Evolutionary conservation across 2,888 invertebrate genomes (phyloP).

Genomic region (Caenorhabditis wallacei): DNA sequence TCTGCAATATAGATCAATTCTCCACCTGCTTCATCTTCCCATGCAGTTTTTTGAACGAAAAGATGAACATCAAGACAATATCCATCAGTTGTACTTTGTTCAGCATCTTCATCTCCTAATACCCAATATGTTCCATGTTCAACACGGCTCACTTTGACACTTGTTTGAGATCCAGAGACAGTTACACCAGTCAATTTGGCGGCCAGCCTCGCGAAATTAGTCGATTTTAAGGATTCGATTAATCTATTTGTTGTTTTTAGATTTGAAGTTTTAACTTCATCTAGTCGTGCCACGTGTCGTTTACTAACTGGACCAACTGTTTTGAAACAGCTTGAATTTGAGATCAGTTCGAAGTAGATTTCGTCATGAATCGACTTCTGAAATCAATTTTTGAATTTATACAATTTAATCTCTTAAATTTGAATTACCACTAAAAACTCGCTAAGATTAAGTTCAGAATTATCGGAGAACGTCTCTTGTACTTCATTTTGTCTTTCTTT

Average conservation of each 20-base stretch:
- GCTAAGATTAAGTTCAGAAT: slow-evolving; percentile 71
- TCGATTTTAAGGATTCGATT: slow-evolving; percentile 56
- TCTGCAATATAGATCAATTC: slow-evolving; percentile 75
- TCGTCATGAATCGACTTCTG: slow-evolving; percentile 38
- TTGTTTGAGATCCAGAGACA: slow-evolving; percentile 50
- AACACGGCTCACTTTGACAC: slow-evolving; percentile 67
- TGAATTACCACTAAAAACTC: slow-evolving; percentile 69
- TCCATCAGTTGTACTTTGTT: slow-evolving; percentile 62
- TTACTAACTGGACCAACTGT: slow-evolving; percentile 72
- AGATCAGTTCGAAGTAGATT: slow-evolving; percentile 39
- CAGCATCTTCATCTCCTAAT: slow-evolving; percentile 73
- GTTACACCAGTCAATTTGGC: slow-evolving; percentile 61
- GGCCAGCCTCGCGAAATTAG: slow-evolving; percentile 30
- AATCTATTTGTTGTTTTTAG: slow-evolving; percentile 41
- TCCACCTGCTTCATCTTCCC: slow-evolving; percentile 75
- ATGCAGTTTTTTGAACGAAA: slow-evolving; percentile 72
- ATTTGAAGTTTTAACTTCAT: slow-evolving; percentile 15
- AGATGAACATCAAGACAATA: slow-evolving; percentile 71
- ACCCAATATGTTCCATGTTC: slow-evolving; percentile 76
- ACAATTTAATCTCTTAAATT: background rate
- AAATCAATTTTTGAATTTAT: background rate
- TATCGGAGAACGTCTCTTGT: slow-evolving; percentile 71
- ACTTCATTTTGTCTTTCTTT: slow-evolving; percentile 66
- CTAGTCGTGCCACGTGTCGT: slow-evolving; percentile 49
- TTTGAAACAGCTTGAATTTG: slow-evolving; percentile 51